Evolutionary conservation across 1,140 invertebrate species (phyloP), one percentile per base, ranked within the genome.

Genomic region (Lordiphosa mommai): DNA sequence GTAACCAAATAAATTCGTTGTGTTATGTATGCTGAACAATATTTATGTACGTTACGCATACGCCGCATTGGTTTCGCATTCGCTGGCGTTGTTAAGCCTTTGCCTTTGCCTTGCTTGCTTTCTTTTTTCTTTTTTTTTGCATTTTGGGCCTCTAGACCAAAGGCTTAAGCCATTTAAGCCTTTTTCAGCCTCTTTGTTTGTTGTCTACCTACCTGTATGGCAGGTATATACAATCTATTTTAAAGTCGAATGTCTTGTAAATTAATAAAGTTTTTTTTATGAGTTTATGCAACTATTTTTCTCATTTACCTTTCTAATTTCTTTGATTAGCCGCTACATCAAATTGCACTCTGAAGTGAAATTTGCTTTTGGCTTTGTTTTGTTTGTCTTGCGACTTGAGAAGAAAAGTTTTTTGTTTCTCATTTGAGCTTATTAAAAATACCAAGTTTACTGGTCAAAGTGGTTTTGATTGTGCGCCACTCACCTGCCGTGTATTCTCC

Each of bases 401-500:
- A 5, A 27, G 12, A 43, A 76, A 76, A 67, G 44, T 76, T 82
- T 80, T 43, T 20, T 29, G 41, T 34, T 55, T 36, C 48, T 50
- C 64, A 59, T 70, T 66, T 58, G 29, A 46, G 61, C 68, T 84
- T 72, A 82, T 82, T 82, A 84, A 82, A 79, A 82, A 82, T 84
- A 72, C 61, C 61, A 55, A 37, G 60, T 23, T 52, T 61, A 50
- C 37, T 73, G 61, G 49, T 53, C 61, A 65, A 29, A 17, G 47
- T 16, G 34, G 37, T 30, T 27, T 14, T 52, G 13, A 20, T 14
- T 17, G 12, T 23, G 27, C 7, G 27, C 17, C 33, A 65, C 68
- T 86, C 70, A 89, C 90, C 76, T 92, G 91, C 60, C 92, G 90
- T 69, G 92, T 92, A 76, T 90, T 91, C 80, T 94, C 92, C 57